Conservation (phyloP, 2,113 vertebrate genomes). For the Perca flavescens region DNA sequence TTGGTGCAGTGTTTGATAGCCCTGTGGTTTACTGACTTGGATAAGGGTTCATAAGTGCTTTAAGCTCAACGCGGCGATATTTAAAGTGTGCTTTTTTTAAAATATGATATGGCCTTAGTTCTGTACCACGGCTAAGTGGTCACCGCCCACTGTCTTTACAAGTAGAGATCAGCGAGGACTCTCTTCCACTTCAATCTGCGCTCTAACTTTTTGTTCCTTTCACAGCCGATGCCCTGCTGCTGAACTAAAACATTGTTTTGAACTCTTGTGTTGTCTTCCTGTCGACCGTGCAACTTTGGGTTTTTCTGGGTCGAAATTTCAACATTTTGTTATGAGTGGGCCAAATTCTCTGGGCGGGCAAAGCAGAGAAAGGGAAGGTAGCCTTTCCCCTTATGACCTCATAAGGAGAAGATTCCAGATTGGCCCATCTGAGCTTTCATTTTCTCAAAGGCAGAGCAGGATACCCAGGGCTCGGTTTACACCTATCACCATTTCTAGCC, state of each 20-base stretch:
- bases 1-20: neutral
- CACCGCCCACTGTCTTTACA: neutral
- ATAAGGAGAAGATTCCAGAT: too few relatives aligned
- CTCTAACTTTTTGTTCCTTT: neutral
- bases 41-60: conserved; percentile 9
- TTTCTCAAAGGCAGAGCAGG: too few relatives aligned
- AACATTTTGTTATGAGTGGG: too few relatives aligned
- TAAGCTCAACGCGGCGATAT: neutral
- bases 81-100: conserved; percentile 21
- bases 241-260: neutral
- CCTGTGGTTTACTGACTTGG: neutral
- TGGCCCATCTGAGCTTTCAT: too few relatives aligned
- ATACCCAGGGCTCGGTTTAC: too few relatives aligned
- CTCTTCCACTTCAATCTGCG: neutral
- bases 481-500: too few relatives aligned
- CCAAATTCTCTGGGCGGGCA: too few relatives aligned
- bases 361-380: too few relatives aligned
- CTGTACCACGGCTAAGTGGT: neutral
- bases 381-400: too few relatives aligned
- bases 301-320: too few relatives aligned
- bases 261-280: too few relatives aligned
- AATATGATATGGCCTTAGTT: neutral
- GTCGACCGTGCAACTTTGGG: too few relatives aligned
- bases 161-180: neutral
- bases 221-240: neutral